Evolutionary conservation across 1,140 invertebrate genomes (phyloP).

Genomic region (Habropoda laboriosa): DNA sequence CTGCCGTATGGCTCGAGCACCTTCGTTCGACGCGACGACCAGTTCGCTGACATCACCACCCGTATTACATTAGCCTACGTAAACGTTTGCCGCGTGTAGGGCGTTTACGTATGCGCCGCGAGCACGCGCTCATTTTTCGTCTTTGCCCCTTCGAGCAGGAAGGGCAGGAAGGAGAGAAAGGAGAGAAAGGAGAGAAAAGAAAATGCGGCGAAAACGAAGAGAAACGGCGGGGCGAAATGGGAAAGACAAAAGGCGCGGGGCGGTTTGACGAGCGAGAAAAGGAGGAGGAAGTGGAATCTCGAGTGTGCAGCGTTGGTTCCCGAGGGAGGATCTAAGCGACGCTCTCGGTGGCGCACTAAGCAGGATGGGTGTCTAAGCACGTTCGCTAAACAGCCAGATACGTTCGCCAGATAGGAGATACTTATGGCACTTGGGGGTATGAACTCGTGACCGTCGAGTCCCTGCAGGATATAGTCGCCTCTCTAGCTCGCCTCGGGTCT

Average conservation of each 20-base stretch:
- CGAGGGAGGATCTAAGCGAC: constrained; percentile 37
- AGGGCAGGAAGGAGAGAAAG: constrained; percentile 1
- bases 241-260: background rate
- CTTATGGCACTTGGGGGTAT: constrained; percentile 71
- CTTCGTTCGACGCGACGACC: constrained; percentile 17
- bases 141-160: constrained; percentile 2
- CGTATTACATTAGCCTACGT: constrained; percentile 74
- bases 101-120: background rate
- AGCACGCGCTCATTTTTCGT: constrained; percentile 36
- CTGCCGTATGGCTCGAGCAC: constrained; percentile 30
- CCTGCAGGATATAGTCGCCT: constrained; percentile 54
- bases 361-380: constrained; percentile 69
- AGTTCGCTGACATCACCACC: constrained; percentile 71
- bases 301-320: constrained; percentile 28
- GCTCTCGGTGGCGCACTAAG: constrained; percentile 42
- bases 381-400: constrained; percentile 73
- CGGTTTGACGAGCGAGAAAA: background rate
- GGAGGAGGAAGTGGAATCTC: constrained; percentile 13
- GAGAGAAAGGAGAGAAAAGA: background rate
- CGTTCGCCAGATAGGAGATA: constrained; percentile 72
- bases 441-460: constrained; percentile 70
- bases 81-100: constrained; percentile 60
- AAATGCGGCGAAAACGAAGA: background rate
- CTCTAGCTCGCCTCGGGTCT: constrained; percentile 42
- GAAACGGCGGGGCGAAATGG: background rate